A percentile compares a stretch with the other conserved stretches of the same genome.
Evolutionary conservation across 2,888 invertebrate species (phyloP).

Genomic region (Taphrorychus bicolor): DNA sequence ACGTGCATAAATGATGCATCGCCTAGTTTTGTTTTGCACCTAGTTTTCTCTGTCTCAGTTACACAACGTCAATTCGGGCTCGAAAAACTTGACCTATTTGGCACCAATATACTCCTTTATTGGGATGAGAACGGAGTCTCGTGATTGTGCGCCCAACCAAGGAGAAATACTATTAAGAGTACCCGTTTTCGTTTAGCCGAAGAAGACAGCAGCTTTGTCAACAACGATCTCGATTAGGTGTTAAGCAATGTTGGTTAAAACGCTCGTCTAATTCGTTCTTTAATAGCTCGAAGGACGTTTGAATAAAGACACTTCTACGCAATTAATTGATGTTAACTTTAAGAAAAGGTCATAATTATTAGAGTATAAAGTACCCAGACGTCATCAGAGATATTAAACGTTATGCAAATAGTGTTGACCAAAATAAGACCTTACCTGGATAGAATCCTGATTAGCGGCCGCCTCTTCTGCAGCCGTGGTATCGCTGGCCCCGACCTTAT

Average conservation of each 20-base stretch:
- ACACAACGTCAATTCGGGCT: conserved; percentile 15
- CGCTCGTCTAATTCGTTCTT: conserved; percentile 2
- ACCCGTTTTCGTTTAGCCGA: no score
- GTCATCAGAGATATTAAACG: no score
- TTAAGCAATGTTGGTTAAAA: conserved; percentile 15
- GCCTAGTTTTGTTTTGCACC: conserved; percentile 15
- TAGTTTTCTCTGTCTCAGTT: conserved; percentile 14
- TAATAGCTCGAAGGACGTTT: conserved; percentile 27
- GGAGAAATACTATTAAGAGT: not conserved
- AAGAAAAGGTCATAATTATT: conserved; percentile 7
- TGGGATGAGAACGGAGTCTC: not conserved
- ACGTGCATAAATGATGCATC: conserved; percentile 14
- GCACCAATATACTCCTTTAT: conserved; percentile 15
- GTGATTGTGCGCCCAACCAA: not conserved
- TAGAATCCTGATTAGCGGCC: conserved; percentile 38
- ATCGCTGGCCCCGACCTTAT: conserved; percentile 79
- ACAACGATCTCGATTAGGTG: conserved; percentile 17
- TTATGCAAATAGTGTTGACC: not conserved
- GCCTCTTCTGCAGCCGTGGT: conserved; percentile 60
- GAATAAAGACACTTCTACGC: conserved; percentile 21
- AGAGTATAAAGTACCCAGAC: not conserved
- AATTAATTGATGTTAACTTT: conserved; percentile 16
- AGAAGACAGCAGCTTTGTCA: no score
- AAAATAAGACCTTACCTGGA: conserved; percentile 22
- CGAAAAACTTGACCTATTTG: conserved; percentile 32